Evolutionary conservation across 2,797 vertebrate genomes (phyloP), one percentile per base, ranked within the genome.

Genomic region (Oreochromis grahami): DNA sequence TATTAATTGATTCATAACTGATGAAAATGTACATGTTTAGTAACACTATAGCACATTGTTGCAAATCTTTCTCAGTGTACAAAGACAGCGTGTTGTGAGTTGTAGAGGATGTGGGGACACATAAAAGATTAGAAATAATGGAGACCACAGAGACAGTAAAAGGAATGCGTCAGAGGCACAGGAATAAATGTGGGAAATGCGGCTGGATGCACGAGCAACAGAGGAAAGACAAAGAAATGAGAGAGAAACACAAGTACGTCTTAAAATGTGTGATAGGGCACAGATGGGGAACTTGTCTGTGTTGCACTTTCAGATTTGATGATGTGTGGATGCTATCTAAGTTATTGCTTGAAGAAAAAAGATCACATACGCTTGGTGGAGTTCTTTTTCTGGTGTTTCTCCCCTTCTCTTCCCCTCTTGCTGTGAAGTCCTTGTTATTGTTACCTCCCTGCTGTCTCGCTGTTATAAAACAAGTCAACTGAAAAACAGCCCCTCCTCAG

Each of bases 211-310:
- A 65, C 79, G 63, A 82, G 76, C 55, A 77, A 78, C 58, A 80
- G 60, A 84, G 76, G 24, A 38, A 77, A 77, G 45, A 50, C 10
- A 45, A 41, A 56, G 43, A 82, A 41, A 78, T 32, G 53, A 82
- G 19, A 79, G 70, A 84, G 79, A 10, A 56, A 74, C 85, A 85
- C 60, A 84, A 80, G 81, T 70, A 70, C 87, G 80, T 89, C 80
- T 86, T 89, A 86, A 87, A 89, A 87, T 85, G 80, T 86, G 79
- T 68, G 79, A 78, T 52, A 68, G 74, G 79, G 83, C 84, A 88
- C 93, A 94, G 93, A 95, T 93, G 92, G 92, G 84, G 82, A 93
- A 92, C 58, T 91, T 95, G 90, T 89, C 86, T 94, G 83, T 87
- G 83, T 89, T 65, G 93, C 89, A 92, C 89, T 94, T 94, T 91